Evolutionary conservation across 2,113 vertebrate genomes (phyloP), one percentile per base, ranked within the genome.

Genomic region (Setophaga petechia): DNA sequence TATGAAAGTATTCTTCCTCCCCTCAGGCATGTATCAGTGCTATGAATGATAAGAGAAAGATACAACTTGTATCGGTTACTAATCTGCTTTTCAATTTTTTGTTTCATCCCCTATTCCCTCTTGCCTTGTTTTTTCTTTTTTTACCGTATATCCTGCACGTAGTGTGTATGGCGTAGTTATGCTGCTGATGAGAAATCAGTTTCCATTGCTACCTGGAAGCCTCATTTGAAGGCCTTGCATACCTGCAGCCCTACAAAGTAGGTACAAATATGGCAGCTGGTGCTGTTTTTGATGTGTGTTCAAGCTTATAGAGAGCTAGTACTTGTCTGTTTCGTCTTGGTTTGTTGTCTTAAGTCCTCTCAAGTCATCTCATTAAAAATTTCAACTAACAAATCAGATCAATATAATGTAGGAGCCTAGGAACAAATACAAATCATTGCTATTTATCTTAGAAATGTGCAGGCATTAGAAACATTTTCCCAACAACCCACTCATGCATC

Each of bases 201-300:
- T 98, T 99, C 99, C 98, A 98, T 99, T 98, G 99, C 99, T 98
- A 99, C 99, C 98, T 99, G 99, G 99, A 99, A 99, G 98, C 99
- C 99, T 97, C 99, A 99, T 98, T 98, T 99, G 99, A 99, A 99
- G 98, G 99, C 99, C 98, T 98, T 99, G 98, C 99, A 99, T 98
- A 99, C 99, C 99, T 99, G 99, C 99, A 99, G 99, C 97, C 99
- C 99, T 95, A 98, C 99, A 98, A 99, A 99, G 99, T 99, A 99
- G 98, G 99, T 99, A 98, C 98, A 98, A 98, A 96, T 97, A 94
- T 97, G 97, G 98, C 98, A 97, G 98, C 98, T 98, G 97, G 96
- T 98, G 96, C 97, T 98, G 94, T 92, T 89, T 71, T 96, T 95
- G 11, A 84, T 98, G 97, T 98, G 96, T 98, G 95, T 98, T 98